Evolutionary conservation across 2,797 vertebrate species (phyloP), one percentile per base, ranked within the genome.

Genomic region (Heterohyrax brucei): DNA sequence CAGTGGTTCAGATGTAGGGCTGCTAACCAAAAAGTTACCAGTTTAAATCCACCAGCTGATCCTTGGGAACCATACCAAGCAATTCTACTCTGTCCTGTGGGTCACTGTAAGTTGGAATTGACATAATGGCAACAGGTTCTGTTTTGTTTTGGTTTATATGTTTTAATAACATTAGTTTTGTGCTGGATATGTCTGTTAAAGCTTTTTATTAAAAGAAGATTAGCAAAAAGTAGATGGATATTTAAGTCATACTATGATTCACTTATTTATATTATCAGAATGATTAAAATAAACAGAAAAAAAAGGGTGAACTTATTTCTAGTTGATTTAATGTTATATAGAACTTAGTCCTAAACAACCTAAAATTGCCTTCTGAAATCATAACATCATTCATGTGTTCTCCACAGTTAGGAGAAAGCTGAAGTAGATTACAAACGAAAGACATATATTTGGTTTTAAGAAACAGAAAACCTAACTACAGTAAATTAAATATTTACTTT

Each of bases 161-260:
- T 56, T 16, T 56, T 56, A 66, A 14, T 87, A 61, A 62, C 66
- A 33, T 61, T 93, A 30, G 46, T n/a, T 95, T 90, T 89, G 72
- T 83, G 18, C 10, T 76, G 30, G 3, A 44, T 50, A 59, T 56
- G 26, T 14, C 62, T 84, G 5, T 73, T 66, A 16, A 33, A 30
- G 10, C 5, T 70, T 82, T 90, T 66, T 68, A 73, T 50, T 33
- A 75, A 95, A 56, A 13, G 7, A 5, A 72, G 3, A 68, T 85
- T 80, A 66, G 26, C 21, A 80, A 80, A 48, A 64, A 46, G 19
- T 80, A 77, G n/a, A 64, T 33, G 16, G 77, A n/a, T 44, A 9
- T 56, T 72, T 68, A 80, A 33, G 10, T 76, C 53, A 80, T 33
- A 30, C 3, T 64, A 66, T 21, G 33, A 56, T 5, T 8, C 2